Conservation (phyloP, 2,888 invertebrate species). For the Erynnis tages region DNA sequence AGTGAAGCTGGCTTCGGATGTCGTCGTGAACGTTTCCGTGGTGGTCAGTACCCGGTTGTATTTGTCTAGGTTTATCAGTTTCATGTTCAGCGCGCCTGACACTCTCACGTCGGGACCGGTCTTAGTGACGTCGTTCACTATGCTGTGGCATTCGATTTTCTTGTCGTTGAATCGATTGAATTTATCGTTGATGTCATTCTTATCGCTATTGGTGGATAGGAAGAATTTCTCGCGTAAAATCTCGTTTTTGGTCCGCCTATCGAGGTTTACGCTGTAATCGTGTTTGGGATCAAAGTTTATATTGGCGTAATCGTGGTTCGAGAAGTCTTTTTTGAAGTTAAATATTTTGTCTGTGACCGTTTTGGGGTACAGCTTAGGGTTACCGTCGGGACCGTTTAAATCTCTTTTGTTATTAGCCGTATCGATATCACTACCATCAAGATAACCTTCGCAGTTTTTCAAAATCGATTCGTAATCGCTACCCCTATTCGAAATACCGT, state of each 20-base stretch:
- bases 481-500: constrained; percentile 33
- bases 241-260: constrained; percentile 61
- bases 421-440: constrained; percentile 31
- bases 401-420: constrained; percentile 25
- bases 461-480: constrained; percentile 50
- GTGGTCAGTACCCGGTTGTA: constrained; percentile 70
- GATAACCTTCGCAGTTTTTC: constrained; percentile 52
- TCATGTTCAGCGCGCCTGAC: constrained; percentile 66
- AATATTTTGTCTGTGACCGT: constrained; percentile 64
- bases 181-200: constrained; percentile 61
- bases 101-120: constrained; percentile 65
- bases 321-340: constrained; percentile 71
- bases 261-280: constrained; percentile 40
- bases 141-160: constrained; percentile 73
- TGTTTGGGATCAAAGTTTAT: constrained; percentile 46
- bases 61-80: constrained; percentile 64
- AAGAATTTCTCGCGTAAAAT: constrained; percentile 66
- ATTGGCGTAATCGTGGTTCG: constrained; percentile 66
- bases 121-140: constrained; percentile 65
- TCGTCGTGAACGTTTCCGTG: constrained; percentile 65
- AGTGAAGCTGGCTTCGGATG: constrained; percentile 65
- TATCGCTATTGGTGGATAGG: constrained; percentile 44
- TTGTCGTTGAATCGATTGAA: constrained; percentile 58
- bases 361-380: constrained; percentile 59
- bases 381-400: constrained; percentile 33